Base-by-base conservation (phyloP, 2,888 invertebrate species). In the Caenorhabditis becei region DNA sequence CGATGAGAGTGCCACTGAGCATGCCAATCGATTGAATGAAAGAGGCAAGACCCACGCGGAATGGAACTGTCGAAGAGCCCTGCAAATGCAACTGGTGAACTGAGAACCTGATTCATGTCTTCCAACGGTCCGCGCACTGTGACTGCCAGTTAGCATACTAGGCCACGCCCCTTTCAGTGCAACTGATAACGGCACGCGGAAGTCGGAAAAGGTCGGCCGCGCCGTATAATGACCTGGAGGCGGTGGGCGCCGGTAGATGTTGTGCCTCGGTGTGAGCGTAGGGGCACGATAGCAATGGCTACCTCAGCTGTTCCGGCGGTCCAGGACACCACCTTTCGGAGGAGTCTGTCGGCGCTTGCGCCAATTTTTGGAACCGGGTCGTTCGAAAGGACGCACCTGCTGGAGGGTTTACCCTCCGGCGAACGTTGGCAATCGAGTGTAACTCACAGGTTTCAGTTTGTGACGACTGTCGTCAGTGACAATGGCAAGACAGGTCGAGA, bases 401-500 rank as follows among this genome's bases (percentile, higher is more conserved):
- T 47, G 47, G 47, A 18, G 47, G 47, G 47, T 18, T 47, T n/a
- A 18, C 28, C 58, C 58, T 54, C 54, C 7, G 26, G 54, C 54
- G 54, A 54, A 54, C 24, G 24, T 54, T 18, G 10, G 4, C 7
- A 54, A 54, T 16, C 11, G 47, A 18, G 18, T 1, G 11, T 18
- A 26, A 23, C 65, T 62, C 10, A 87, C 87, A 53, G 86, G 86
- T 63, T 82, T 86, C 44, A 86, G 62, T 47, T 85, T 83, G n/a
- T 83, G 70, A 11, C 89, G 63, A 37, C 83, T 82, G 41, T 88
- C 89, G 63, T 89, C 89, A 2, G 88, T 87, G 1, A 89, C 84
- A 54, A 89, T 89, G 10, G 89, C 80, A 16, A 88, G 62, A 1
- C 82, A 66, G 0, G 85, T 83, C 10, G 87, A 82, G 14, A 88